Conservation (phyloP, 2,113 vertebrate genomes). For the Martes martes region DNA sequence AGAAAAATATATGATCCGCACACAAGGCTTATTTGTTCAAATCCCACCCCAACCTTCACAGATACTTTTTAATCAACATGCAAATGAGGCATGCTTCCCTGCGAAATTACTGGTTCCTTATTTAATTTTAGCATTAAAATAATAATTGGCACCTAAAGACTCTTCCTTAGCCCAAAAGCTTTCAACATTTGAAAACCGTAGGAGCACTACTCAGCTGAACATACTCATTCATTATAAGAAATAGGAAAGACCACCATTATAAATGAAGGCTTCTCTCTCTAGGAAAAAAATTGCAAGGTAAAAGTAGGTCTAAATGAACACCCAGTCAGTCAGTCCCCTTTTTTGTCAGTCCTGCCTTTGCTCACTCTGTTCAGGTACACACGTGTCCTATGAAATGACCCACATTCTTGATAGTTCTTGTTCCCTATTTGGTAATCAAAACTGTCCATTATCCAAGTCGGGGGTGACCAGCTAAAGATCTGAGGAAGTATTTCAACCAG, state of each 20-base stretch:
- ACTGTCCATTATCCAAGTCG: neutral
- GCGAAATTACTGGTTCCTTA: neutral
- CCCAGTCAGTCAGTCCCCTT: neutral
- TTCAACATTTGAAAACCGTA: neutral
- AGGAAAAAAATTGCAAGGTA: neutral
- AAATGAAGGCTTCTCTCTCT: neutral
- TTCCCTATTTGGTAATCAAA: neutral
- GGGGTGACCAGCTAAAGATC: neutral
- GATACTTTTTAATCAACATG: constrained; percentile 26
- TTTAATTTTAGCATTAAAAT: constrained; percentile 45
- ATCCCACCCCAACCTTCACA: neutral
- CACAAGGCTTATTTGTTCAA: neutral
- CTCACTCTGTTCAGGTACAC: neutral
- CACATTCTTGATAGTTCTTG: neutral
- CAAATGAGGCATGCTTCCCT: neutral
- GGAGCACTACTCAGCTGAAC: neutral
- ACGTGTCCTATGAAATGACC: neutral
- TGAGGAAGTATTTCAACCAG: neutral
- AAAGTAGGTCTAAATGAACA: neutral
- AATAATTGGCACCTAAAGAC: neutral
- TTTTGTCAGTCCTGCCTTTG: neutral
- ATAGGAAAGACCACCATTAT: neutral
- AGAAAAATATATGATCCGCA: neutral
- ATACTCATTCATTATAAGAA: neutral
- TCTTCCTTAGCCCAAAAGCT: neutral